Percentiles rank a stretch among this genome's conserved stretches.
phyloP scores from a whole-genome alignment of 2,888 invertebrate species.

The Polia nebulosa region DNA sequence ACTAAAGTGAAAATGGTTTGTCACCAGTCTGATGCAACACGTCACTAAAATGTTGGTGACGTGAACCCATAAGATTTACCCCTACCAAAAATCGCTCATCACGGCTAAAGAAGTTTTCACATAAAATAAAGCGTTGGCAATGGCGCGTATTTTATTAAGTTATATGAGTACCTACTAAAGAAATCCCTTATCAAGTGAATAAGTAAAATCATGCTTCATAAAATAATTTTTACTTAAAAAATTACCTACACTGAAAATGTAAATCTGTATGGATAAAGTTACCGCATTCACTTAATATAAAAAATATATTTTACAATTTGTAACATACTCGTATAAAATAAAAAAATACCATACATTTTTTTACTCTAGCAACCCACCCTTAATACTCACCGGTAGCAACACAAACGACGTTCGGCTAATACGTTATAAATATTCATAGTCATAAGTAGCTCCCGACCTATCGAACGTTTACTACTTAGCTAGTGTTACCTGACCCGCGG shows the following conservation, averaged over 20 bases:
- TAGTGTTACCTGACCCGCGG: conserved; percentile 69
- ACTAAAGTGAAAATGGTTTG: too few species aligned
- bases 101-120: too few species aligned
- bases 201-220: not conserved
- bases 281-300: not conserved
- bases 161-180: not conserved
- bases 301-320: conserved; percentile 5
- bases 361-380: conserved; percentile 69
- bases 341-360: conserved; percentile 15
- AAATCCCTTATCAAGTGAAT: too few species aligned
- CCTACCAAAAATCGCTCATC: too few species aligned
- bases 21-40: too few species aligned
- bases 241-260: not conserved
- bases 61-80: too few species aligned
- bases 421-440: conserved; percentile 90
- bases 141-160: not conserved
- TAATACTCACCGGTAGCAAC: conserved; percentile 80
- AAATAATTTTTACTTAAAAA: not conserved
- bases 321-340: too few species aligned
- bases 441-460: conserved; percentile 87
- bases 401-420: conserved; percentile 84
- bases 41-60: too few species aligned
- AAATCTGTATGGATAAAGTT: not conserved
- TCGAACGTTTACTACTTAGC: conserved; percentile 83
- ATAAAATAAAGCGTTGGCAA: not conserved